Evolutionary conservation across 92 coral and sea anemone species (phyloP), one percentile per base, ranked within the genome.

Genomic region (Galaxea fascicularis): DNA sequence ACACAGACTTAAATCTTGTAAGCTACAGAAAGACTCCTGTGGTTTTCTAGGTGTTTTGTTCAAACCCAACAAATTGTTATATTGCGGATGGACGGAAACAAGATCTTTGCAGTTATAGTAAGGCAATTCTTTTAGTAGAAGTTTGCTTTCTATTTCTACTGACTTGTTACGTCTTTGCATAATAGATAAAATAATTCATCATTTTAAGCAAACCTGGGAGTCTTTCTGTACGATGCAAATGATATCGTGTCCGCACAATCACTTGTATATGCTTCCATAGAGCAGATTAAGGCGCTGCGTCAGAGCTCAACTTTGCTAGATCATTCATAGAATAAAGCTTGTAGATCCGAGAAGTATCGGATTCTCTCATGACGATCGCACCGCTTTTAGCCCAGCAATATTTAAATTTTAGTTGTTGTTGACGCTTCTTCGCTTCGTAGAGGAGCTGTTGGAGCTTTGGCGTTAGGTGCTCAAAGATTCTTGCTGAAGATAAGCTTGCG

Each of bases 321-420:
- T 65, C 84, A 31, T 64, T 14, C 39, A 35, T 30, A 18, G 84
- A 63, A 27, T 64, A 51, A 11, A 80, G 45, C 59, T 64, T 66
- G 35, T 35, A 39, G 26, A 67, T 18, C 14, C 64, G 56, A 20
- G 52, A 49, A 2, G 52, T 62, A 6, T 57, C 75, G 47, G 82
- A 12, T 52, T 59, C 74, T 17, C 72, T 80, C 71, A 74, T 69
- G 49, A 25, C 60, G 20, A 84, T 53, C 5, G 53, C 45, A 10
- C 78, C 78, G 46, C 62, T 59, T 35, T 74, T 84, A 39, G 82
- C 74, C 88, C 82, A 73, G 28, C 74, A 84, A 59, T n/a, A 84
- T 46, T 84, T 74, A 46, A 72, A 84, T 20, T 59, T 47, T 63
- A 63, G 10, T 15, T 47, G 29, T 60, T 44, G 71, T 84, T 74